Conservation (phyloP, 2,797 vertebrate species). For the Apogon talboti region DNA sequence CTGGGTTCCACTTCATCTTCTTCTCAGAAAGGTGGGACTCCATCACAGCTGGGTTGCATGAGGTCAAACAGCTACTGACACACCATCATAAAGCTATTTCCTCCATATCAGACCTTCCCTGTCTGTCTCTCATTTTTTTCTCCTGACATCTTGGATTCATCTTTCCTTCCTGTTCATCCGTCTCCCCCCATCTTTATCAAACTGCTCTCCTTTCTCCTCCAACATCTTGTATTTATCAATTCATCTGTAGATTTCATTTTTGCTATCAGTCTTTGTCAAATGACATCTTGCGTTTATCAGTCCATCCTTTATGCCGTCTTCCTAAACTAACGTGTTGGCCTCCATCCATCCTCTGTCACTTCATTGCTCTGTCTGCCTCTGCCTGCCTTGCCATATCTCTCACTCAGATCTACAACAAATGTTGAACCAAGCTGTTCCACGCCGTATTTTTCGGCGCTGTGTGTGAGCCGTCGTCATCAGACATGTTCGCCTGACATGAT, state of each 20-base stretch:
- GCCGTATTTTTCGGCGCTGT: constrained; percentile 71
- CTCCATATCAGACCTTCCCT: constrained; percentile 22
- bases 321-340: constrained; percentile 47
- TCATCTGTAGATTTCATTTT: constrained; percentile 43
- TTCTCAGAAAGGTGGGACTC: constrained; percentile 13
- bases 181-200: constrained; percentile 18
- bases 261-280: constrained; percentile 48
- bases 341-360: constrained; percentile 45
- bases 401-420: constrained; percentile 72
- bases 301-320: constrained; percentile 34
- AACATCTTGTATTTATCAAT: constrained; percentile 59
- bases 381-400: constrained; percentile 18
- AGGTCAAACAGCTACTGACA: constrained; percentile 38
- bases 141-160: constrained; percentile 51
- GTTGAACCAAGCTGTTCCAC: constrained; percentile 82
- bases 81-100: constrained; percentile 42
- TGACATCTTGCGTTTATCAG: constrained; percentile 64
- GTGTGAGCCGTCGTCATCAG: constrained; percentile 63
- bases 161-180: constrained; percentile 36
- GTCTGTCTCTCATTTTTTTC: constrained; percentile 15
- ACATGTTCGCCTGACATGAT: constrained; percentile 77
- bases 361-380: constrained; percentile 17
- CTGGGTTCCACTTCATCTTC: constrained; percentile 19
- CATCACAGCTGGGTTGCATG: neutral
- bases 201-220: constrained; percentile 10